These are phyloP conservation scores for Capromys pilorides DNA, from an alignment of 2,797 vertebrate genomes.

Conservation along the genomic window DNA sequence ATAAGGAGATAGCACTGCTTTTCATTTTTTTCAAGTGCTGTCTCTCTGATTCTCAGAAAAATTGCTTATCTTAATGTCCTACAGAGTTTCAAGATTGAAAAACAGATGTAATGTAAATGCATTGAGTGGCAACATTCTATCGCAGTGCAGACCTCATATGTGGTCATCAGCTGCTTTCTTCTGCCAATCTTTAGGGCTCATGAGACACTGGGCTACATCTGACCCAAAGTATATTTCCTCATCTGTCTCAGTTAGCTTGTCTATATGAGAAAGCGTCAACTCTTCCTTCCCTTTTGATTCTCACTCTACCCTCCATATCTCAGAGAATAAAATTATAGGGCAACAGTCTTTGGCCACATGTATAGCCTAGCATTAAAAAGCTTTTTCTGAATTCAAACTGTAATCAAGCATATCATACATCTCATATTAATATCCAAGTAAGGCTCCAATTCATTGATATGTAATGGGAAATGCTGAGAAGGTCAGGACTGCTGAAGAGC, in stretches of 20 bases:
- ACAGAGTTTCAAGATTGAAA: not conserved
- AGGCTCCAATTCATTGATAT: not conserved
- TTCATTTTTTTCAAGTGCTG: not conserved
- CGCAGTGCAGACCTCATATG: not conserved
- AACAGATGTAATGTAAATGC: not conserved
- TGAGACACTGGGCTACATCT: constrained; percentile 59
- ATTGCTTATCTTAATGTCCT: not conserved
- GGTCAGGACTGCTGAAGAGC: constrained; percentile 84
- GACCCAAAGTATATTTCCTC: not conserved
- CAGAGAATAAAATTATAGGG: not conserved
- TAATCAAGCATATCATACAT: not conserved
- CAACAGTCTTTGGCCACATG: not conserved
- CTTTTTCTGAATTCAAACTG: not conserved
- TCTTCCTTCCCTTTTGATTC: not conserved
- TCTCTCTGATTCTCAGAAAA: not conserved
- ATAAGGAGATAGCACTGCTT: not conserved
- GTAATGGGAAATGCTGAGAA: constrained; percentile 70
- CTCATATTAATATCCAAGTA: not conserved
- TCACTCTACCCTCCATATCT: not conserved
- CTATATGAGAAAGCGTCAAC: not conserved
- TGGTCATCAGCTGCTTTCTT: not conserved
- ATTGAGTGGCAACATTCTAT: rapidly evolving
- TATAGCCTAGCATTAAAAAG: not conserved
- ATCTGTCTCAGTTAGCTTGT: not conserved
- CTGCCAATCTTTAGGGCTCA: constrained; percentile 50